Base-by-base conservation (phyloP, 2,113 vertebrate genomes). In the Pteropus alecto region DNA sequence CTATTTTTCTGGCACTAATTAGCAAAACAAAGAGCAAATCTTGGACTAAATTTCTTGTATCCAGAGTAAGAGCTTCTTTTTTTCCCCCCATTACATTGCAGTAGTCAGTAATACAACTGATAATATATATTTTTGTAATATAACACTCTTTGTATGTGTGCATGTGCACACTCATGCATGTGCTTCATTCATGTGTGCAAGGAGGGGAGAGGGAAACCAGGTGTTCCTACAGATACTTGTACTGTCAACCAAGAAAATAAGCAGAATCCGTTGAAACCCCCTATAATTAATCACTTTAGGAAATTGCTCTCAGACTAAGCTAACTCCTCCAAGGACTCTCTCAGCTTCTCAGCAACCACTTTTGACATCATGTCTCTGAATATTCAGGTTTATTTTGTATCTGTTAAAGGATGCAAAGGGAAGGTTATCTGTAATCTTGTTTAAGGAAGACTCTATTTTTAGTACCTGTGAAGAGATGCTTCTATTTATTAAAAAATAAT, bases 221-320 rank as follows among this genome's bases (percentile, higher is more conserved):
- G 30, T 81, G 6, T 54, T 93, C 19, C 43, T 61, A 48, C 2
- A 43, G 46, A 35, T 14, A 35, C 0, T 2, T 48, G 8, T 54
- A n/a, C 24, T 18, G 1, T 41, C 51, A 73, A 46, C 2, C 14
- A 35, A 74, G 82, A 60, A 79, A 87, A 54, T 67, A 30, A 1
- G 2, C 3, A 1, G 8, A 10, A 67, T 10, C 4, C 5, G 4
- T 33, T 9, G 10, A 22, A 68, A 63, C 0, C 8, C 18, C 4
- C 21, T 30, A 41, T 33, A 54, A 87, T 87, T 33, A 58, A 68
- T 1, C 56, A 41, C 38, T 30, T 84, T 35, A 54, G 14, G 21
- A 7, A 92, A 79, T 1, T 87, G 6, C 5, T 28, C 8, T 90
- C 92, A 43, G 24, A 54, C 38, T 76, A 43, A 70, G 35, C 0